phyloP scores from a whole-genome alignment of 92 coral and sea anemone genomes.

The Isaurus tuberculatus region DNA sequence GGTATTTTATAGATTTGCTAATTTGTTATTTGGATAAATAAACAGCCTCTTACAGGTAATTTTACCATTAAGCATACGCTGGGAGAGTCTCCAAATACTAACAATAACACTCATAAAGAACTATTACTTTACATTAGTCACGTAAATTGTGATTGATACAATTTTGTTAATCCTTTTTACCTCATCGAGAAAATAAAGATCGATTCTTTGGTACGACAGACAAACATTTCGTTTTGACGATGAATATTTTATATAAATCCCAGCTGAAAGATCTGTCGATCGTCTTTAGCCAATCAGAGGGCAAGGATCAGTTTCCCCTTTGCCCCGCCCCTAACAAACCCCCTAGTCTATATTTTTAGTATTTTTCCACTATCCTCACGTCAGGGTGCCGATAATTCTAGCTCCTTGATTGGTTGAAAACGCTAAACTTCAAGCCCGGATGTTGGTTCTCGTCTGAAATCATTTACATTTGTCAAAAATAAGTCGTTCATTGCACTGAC shows the following conservation, averaged over 20 bases:
- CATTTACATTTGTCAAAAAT: constrained; percentile 47
- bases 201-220: neutral
- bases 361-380: constrained; percentile 19
- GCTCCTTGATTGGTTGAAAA: constrained; percentile 19
- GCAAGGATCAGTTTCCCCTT: neutral
- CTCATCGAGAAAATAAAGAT: neutral
- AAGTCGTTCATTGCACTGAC: constrained; percentile 11
- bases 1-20: neutral
- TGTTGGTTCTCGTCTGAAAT: neutral
- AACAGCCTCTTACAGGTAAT: neutral
- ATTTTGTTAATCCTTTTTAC: neutral
- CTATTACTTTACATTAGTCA: too few species aligned
- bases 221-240: neutral
- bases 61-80: too few species aligned
- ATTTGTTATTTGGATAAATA: too few species aligned
- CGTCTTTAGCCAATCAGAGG: constrained; percentile 9
- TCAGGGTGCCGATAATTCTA: neutral
- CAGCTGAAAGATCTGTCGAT: constrained; percentile 17
- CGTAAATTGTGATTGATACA: neutral
- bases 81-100: too few species aligned
- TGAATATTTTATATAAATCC: constrained; percentile 26
- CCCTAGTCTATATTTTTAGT: constrained; percentile 1
- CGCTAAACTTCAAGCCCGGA: constrained; percentile 11
- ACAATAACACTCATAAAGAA: too few species aligned
- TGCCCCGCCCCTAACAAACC: constrained; percentile 32